These are phyloP conservation scores for Heliocidaris erythrogramma DNA, from an alignment of 35 echinoderm and acorn worm genomes.

Conservation along the genomic window DNA sequence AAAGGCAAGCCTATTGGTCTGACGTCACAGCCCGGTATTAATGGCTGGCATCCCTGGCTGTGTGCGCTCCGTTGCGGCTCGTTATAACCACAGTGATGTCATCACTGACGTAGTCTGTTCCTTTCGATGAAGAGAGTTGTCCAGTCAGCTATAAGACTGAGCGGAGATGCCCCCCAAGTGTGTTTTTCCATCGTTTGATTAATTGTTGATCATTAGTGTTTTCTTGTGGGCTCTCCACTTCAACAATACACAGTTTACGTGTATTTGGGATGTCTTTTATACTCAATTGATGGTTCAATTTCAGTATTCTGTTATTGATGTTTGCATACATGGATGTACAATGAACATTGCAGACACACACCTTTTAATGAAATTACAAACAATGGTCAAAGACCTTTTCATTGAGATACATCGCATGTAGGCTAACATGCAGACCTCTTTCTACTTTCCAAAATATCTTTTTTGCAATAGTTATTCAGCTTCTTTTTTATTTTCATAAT, in stretches of 20 bases:
- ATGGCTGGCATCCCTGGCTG: constrained; percentile 29
- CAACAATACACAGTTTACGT: background rate
- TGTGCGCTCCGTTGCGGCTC: background rate
- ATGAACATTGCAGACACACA: too few relatives aligned
- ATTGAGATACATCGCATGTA: too few relatives aligned
- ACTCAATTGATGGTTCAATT: too few relatives aligned
- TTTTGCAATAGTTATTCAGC: too few relatives aligned
- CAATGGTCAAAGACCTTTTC: too few relatives aligned
- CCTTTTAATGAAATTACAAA: too few relatives aligned
- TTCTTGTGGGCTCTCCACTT: background rate
- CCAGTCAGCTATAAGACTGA: constrained; percentile 21
- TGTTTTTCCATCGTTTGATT: background rate
- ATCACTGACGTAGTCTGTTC: constrained; percentile 37
- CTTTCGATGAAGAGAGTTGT: constrained; percentile 18
- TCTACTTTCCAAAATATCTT: too few relatives aligned
- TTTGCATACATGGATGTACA: too few relatives aligned
- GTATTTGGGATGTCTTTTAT: background rate
- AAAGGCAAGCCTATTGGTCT: background rate
- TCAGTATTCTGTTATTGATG: too few relatives aligned
- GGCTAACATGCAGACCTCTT: too few relatives aligned
- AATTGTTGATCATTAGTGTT: background rate
- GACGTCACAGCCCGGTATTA: constrained; percentile 17
- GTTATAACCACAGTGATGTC: constrained; percentile 22
- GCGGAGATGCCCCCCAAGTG: background rate
- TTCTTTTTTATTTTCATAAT: too few relatives aligned